These are phyloP conservation scores for Gadopsis marmoratus DNA, from an alignment of 2,797 vertebrate species.

Conservation along the genomic window DNA sequence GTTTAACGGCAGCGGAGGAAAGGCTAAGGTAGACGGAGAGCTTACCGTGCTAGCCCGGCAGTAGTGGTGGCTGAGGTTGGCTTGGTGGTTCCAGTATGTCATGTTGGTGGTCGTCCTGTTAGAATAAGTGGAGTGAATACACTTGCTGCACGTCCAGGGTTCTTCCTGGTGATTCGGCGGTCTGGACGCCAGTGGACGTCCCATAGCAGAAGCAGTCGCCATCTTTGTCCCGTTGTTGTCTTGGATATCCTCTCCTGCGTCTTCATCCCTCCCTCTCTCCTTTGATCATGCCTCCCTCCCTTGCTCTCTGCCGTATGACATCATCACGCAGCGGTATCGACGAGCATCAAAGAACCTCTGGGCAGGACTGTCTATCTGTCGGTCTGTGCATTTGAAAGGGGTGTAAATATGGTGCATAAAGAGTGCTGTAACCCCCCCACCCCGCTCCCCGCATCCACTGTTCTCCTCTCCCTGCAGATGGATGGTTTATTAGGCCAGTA, in stretches of 20 bases:
- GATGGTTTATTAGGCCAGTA: slow-evolving; percentile 75
- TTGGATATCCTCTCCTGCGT: slow-evolving; percentile 81
- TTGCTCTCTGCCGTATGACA: slow-evolving; percentile 80
- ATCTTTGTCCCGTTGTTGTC: slow-evolving; percentile 86
- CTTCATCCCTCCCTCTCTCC: slow-evolving; percentile 80
- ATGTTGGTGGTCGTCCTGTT: slow-evolving; percentile 65
- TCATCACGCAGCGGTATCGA: slow-evolving; percentile 83
- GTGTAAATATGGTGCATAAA: slow-evolving; percentile 76
- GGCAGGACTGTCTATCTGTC: slow-evolving; percentile 69
- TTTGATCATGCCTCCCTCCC: slow-evolving; percentile 81
- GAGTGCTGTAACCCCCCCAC: slow-evolving; percentile 60
- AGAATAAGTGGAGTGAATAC: slow-evolving; percentile 31
- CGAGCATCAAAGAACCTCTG: slow-evolving; percentile 81
- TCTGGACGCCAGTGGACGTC: slow-evolving; percentile 75
- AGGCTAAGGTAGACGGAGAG: slow-evolving; percentile 68
- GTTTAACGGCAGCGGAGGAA: slow-evolving; percentile 65
- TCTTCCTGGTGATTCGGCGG: slow-evolving; percentile 52
- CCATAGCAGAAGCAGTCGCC: slow-evolving; percentile 76
- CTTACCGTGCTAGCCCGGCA: slow-evolving; percentile 80
- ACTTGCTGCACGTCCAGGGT: slow-evolving; percentile 32
- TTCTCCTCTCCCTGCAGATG: slow-evolving; percentile 70
- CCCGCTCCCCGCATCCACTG: slow-evolving; percentile 61
- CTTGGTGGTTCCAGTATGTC: slow-evolving; percentile 66
- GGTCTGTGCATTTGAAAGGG: slow-evolving; percentile 72
- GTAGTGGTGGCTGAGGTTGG: slow-evolving; percentile 62